Evolutionary conservation across 2,113 vertebrate species (phyloP).

Genomic region (Ibidorhyncha struthersii): DNA sequence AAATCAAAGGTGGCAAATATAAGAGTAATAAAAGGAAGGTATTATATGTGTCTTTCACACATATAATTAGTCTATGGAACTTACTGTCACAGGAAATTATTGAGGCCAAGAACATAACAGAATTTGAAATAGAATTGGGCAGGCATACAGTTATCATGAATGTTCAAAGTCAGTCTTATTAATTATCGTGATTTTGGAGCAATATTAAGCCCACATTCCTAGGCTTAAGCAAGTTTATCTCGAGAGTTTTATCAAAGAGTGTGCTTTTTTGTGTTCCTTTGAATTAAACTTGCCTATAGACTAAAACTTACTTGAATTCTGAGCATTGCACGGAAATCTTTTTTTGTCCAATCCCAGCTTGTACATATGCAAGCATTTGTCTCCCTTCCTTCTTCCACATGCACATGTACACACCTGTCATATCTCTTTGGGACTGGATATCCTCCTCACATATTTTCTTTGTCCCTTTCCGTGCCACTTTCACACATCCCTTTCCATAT

Average conservation of each 20-base stretch:
- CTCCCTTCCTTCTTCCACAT: neutral
- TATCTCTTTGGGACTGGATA: neutral
- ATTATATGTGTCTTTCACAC: neutral
- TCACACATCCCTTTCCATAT: neutral
- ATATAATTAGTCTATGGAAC: neutral
- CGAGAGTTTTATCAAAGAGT: neutral
- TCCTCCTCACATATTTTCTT: neutral
- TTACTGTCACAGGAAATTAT: neutral
- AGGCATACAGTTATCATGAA: neutral
- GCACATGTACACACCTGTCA: neutral
- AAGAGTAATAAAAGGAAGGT: neutral
- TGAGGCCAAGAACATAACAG: neutral
- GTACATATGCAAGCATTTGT: neutral
- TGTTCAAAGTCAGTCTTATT: neutral
- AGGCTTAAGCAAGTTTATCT: neutral
- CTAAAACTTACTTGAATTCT: neutral
- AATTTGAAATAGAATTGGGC: neutral
- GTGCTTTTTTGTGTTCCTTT: neutral
- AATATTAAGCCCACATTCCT: neutral
- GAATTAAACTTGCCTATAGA: neutral
- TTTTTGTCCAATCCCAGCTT: neutral
- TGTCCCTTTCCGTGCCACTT: neutral
- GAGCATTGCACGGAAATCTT: neutral
- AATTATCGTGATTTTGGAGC: neutral
- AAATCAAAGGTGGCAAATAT: slow-evolving; percentile 34